phyloP scores from a whole-genome alignment of 2,113 vertebrate species.

The Casuarius casuarius region DNA sequence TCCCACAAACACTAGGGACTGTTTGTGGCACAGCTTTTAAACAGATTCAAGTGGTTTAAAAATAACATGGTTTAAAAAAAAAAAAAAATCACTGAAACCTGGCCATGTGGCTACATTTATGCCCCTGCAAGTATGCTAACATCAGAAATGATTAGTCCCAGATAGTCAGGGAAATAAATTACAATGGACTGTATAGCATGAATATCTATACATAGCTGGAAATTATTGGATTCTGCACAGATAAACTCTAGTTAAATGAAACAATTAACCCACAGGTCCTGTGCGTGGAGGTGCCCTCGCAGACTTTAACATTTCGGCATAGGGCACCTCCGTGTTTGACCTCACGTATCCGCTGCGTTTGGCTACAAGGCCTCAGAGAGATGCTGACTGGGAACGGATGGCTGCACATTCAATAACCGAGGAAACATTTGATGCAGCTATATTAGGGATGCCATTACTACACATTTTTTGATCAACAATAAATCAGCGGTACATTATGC shows the following conservation, averaged over 20 bases:
- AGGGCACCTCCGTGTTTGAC: not conserved
- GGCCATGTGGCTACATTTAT: fast-evolving
- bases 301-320: not conserved
- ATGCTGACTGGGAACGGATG: not conserved
- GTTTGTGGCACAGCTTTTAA: not conserved
- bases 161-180: fast-evolving
- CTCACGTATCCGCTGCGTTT: not conserved
- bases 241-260: not conserved
- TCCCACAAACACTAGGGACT: not conserved
- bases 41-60: not conserved
- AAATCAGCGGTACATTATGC: slow-evolving; percentile 49
- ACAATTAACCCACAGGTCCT: fast-evolving
- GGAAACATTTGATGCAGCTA: not conserved
- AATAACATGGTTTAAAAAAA: not conserved
- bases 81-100: not conserved
- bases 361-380: not conserved
- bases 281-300: not conserved
- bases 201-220: fast-evolving
- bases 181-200: not conserved
- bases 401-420: not conserved
- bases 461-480: slow-evolving; percentile 29
- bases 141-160: not conserved
- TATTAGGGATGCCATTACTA: not conserved
- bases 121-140: fast-evolving
- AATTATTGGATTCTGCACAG: not conserved